These are phyloP conservation scores for Drosophila seguyi DNA, from an alignment of 1,140 invertebrate genomes.

Conservation along the genomic window DNA sequence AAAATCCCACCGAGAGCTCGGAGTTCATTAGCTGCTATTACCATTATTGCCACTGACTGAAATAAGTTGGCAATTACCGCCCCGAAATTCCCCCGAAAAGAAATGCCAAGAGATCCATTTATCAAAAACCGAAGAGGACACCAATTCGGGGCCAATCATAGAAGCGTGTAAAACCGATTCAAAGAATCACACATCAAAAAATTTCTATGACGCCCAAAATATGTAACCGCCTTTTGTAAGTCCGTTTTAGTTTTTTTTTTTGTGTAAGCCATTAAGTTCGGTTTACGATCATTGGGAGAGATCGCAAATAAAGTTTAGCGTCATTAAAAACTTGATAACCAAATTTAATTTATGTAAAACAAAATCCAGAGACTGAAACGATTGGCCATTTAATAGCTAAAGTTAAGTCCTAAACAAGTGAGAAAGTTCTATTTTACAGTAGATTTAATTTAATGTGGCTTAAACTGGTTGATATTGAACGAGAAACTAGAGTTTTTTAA, in stretches of 20 bases:
- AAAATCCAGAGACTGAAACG: conserved; percentile 7
- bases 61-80: conserved; percentile 44
- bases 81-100: conserved; percentile 12
- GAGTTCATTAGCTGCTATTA: conserved; percentile 75
- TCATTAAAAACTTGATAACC: conserved; percentile 28
- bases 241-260: conserved; percentile 24
- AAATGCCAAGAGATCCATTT: conserved; percentile 23
- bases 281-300: conserved; percentile 36
- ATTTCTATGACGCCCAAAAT: conserved; percentile 3
- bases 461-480: neutral
- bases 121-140: conserved; percentile 45
- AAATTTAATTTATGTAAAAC: conserved; percentile 26
- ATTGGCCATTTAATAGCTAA: conserved; percentile 9
- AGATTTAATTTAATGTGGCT: neutral
- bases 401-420: neutral
- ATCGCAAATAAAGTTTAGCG: conserved; percentile 43
- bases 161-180: conserved; percentile 16
- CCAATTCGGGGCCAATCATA: conserved; percentile 14
- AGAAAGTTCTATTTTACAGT: conserved; percentile 21
- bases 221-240: conserved; percentile 28
- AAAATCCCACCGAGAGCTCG: conserved; percentile 20
- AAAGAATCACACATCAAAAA: conserved; percentile 7
- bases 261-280: conserved; percentile 27
- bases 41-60: conserved; percentile 36
- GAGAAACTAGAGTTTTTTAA: neutral